These are phyloP conservation scores for Oplegnathus fasciatus DNA, from an alignment of 2,113 vertebrate species.

Conservation along the genomic window DNA sequence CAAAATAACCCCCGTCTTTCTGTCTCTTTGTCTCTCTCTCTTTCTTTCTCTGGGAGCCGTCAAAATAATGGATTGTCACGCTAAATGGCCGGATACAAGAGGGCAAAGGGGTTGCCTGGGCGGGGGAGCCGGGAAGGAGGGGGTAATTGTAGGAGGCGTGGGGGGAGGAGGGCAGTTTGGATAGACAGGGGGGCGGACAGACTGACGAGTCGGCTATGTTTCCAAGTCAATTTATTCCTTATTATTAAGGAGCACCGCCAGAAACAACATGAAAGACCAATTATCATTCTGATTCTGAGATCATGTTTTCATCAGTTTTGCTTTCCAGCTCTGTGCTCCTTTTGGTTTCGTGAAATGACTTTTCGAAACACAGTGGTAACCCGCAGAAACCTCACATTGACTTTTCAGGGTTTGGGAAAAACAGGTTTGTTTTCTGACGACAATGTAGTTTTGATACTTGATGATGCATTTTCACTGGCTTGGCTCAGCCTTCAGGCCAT, in stretches of 20 bases:
- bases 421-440: neutral
- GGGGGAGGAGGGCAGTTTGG: constrained; percentile 51
- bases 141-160: constrained; percentile 65
- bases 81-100: constrained; percentile 82
- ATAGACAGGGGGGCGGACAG: constrained; percentile 64
- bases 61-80: constrained; percentile 84
- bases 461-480: constrained; percentile 28
- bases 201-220: constrained; percentile 55
- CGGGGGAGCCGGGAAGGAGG: constrained; percentile 50
- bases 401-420: constrained; percentile 5
- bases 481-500: neutral
- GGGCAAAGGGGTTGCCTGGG: constrained; percentile 73
- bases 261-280: constrained; percentile 51
- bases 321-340: constrained; percentile 28
- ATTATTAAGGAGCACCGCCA: constrained; percentile 69
- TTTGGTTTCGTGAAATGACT: constrained; percentile 22
- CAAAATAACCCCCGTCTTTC: constrained; percentile 57
- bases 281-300: constrained; percentile 51
- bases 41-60: constrained; percentile 70
- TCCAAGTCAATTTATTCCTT: constrained; percentile 76
- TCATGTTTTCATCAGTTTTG: constrained; percentile 38
- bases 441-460: constrained; percentile 36
- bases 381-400: constrained; percentile 39
- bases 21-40: constrained; percentile 40
- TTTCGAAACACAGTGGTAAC: constrained; percentile 22